Evolutionary conservation across 2,888 invertebrate genomes (phyloP).

Genomic region (Neocrepidodera transversa): DNA sequence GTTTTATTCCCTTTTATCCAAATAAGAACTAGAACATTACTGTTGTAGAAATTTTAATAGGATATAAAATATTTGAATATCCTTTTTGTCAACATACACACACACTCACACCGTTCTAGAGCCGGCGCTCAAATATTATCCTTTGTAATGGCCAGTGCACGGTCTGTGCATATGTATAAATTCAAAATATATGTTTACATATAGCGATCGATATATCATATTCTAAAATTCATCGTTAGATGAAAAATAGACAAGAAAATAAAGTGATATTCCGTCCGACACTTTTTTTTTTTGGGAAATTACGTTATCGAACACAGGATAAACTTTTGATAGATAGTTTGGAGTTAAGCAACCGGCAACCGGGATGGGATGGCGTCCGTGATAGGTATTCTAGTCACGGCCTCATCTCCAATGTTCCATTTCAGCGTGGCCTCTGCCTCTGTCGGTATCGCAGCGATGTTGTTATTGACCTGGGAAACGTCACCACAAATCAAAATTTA

Average conservation of each 20-base stretch:
- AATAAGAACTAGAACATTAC: too few relatives aligned
- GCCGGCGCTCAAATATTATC: constrained; percentile 2
- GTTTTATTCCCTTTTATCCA: too few relatives aligned
- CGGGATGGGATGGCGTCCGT: constrained; percentile 17
- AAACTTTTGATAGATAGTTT: constrained; percentile 54
- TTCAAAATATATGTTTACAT: background rate
- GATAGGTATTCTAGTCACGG: constrained; percentile 49
- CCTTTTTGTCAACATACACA: background rate
- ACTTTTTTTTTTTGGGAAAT: constrained; percentile 39
- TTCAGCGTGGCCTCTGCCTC: constrained; percentile 33
- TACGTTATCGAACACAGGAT: constrained; percentile 51
- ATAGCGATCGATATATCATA: background rate
- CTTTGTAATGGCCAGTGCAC: background rate
- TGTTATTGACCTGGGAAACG: constrained; percentile 51
- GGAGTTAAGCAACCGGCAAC: constrained; percentile 40
- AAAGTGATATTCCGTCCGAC: background rate
- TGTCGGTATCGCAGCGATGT: constrained; percentile 21
- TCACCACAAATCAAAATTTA: constrained; percentile 56
- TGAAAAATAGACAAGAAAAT: background rate
- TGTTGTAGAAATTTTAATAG: background rate
- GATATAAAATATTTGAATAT: constrained; percentile 6
- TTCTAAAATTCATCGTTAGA: background rate
- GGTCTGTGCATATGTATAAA: background rate
- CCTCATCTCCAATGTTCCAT: constrained; percentile 41
- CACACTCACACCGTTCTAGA: background rate